Evolutionary conservation across 53 echinoderm and acorn worm species (phyloP), one percentile per base, ranked within the genome.

Genomic region (Arbacia lixula): DNA sequence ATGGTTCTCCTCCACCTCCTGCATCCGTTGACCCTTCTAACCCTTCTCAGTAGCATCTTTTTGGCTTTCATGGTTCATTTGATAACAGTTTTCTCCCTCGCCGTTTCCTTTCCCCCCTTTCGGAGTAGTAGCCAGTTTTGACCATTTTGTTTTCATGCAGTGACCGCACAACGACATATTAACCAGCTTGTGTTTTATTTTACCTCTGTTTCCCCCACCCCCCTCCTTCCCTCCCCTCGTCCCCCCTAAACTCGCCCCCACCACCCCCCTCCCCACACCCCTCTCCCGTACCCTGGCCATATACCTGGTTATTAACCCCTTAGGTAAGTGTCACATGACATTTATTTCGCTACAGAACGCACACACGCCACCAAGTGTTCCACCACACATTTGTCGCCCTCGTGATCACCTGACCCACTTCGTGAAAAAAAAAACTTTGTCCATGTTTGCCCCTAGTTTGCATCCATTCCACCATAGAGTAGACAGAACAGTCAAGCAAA

Each of bases 111-210:
- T 29, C 63, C 32, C 30, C 35, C 63, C 63, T 12, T 31, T 34
- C 63, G 31, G 35, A 63, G 32, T 14, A 63, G 63, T 63, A 33
- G n/a, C 63, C n/a, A 32, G 31, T 33, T 63, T 63, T 63, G 35
- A 63, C 19, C 63, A 19, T 14, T 60, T 56, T 9, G 26, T 8
- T 17, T 56, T 20, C 0, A 17, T 29, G 35, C 38, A 25, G 37
- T 20, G 68, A 37, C 20, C 40, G 36, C 66, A 30, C 12, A 36
- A 40, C 19, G 9, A 24, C 38, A 39, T 68, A 68, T 68, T 68
- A 68, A 68, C 68, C 68, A 68, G 68, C 68, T 69, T 85, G 61
- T 85, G 55, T 69, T 56, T 51, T 66, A 83, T 71, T 62, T 56
- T 68, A 52, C 71, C 66, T 35, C 24, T 66, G 42, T 84, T 32